phyloP scores from a whole-genome alignment of 2,888 invertebrate genomes.

The Fragum sueziense region DNA sequence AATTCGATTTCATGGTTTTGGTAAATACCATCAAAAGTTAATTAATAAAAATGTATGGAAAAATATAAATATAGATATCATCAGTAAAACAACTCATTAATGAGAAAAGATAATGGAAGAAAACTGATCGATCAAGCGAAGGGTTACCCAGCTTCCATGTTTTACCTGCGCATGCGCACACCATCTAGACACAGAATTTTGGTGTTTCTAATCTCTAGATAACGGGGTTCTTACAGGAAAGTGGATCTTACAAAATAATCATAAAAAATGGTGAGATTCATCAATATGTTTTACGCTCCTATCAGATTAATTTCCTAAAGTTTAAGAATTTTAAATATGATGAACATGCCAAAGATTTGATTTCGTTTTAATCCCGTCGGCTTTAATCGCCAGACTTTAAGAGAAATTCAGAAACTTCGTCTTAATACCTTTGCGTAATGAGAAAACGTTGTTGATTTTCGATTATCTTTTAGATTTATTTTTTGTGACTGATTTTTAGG shows the following conservation, averaged over 20 bases:
- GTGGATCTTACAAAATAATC: constrained; percentile 31
- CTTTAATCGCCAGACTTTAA: neutral
- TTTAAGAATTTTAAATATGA: constrained; percentile 40
- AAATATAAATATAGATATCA: too few relatives aligned
- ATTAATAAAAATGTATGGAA: too few relatives aligned
- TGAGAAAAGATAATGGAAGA: too few relatives aligned
- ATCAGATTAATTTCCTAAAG: constrained; percentile 38
- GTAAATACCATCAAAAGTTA: too few relatives aligned
- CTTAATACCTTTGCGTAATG: neutral
- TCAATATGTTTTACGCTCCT: constrained; percentile 37
- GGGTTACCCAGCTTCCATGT: neutral
- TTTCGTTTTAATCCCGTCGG: neutral
- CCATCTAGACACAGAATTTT: constrained; percentile 2
- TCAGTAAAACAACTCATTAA: too few relatives aligned
- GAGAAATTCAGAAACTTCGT: neutral
- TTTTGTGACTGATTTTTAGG: constrained; percentile 6
- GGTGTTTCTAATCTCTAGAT: constrained; percentile 28
- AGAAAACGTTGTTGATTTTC: neutral
- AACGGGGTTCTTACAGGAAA: constrained; percentile 38
- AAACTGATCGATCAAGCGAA: neutral
- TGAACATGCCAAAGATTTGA: neutral
- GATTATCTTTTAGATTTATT: neutral
- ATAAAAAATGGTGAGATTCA: constrained; percentile 59
- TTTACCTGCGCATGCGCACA: constrained; percentile 44
- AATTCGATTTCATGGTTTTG: too few relatives aligned